Conservation (phyloP, 2,888 invertebrate genomes). For the Temnothorax ravouxi region DNA sequence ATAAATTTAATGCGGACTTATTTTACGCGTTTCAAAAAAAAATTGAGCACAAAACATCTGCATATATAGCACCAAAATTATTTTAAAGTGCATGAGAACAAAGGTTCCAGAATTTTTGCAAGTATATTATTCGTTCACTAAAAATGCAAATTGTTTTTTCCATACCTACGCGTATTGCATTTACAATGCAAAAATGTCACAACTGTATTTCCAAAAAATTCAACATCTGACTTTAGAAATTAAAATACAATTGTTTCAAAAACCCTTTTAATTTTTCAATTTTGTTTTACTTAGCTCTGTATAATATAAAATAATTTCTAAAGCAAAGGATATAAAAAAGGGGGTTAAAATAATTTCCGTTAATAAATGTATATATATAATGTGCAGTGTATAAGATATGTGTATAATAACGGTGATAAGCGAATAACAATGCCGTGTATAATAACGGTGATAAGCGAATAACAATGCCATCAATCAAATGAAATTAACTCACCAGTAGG, state of each 20-base stretch:
- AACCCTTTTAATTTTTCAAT: background rate
- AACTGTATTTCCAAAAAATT: background rate
- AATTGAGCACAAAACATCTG: background rate
- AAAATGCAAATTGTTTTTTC: background rate
- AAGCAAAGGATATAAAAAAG: too few relatives aligned
- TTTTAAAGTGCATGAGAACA: conserved; percentile 14
- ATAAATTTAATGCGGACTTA: background rate
- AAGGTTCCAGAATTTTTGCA: background rate
- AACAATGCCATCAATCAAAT: conserved; percentile 1
- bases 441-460: background rate
- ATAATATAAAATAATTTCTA: background rate
- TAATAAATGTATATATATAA: background rate
- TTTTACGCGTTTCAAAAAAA: background rate
- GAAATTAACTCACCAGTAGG: conserved; percentile 89
- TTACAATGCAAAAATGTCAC: conserved; percentile 14
- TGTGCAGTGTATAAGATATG: background rate
- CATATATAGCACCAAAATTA: background rate
- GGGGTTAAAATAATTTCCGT: background rate
- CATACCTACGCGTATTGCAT: background rate
- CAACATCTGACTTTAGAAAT: background rate
- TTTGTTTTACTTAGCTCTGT: background rate
- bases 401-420: background rate
- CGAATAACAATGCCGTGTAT: background rate
- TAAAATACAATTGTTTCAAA: background rate
- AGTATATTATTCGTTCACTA: conserved; percentile 3